A percentile compares a stretch with the other conserved stretches of the same genome.
These are phyloP conservation scores for sheep (Ovis aries) DNA, from an alignment of 2,113 vertebrate genomes.

Conservation along the genomic window DNA sequence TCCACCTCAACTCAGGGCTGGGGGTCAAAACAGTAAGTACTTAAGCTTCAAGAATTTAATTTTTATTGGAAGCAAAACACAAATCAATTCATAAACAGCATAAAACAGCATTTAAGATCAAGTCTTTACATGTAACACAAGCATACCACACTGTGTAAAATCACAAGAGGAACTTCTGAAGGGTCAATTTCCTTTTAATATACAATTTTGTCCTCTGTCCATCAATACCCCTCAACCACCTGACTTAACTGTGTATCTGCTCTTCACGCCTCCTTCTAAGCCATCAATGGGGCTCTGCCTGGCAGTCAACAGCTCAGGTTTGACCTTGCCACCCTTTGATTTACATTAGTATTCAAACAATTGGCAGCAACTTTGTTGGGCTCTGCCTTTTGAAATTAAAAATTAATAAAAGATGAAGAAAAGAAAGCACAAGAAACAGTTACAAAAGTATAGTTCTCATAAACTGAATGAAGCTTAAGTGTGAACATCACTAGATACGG, in stretches of 20 bases:
- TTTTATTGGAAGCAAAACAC: not conserved
- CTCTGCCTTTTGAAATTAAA: not conserved
- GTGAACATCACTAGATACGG: not conserved
- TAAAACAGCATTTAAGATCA: not conserved
- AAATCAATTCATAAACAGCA: not conserved
- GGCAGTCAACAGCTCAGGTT: not conserved
- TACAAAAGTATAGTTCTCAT: not conserved
- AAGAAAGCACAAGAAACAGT: not conserved
- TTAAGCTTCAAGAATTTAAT: not conserved
- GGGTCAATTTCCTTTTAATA: not conserved
- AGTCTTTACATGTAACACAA: not conserved
- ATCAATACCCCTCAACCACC: not conserved
- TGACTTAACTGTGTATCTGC: no score
- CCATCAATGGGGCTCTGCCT: not conserved
- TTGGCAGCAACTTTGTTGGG: not conserved
- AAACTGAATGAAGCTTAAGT: not conserved
- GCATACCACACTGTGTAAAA: not conserved
- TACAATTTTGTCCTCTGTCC: not conserved
- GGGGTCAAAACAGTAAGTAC: not conserved
- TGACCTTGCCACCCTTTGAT: not conserved
- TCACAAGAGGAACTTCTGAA: not conserved
- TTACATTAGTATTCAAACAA: not conserved
- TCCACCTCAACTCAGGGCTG: not conserved
- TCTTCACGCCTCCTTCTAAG: not conserved
- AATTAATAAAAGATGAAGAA: not conserved